Percentiles rank a stretch among this genome's conserved stretches.
phyloP scores from a whole-genome alignment of 2,888 invertebrate species.

The Tridacna gigas region DNA sequence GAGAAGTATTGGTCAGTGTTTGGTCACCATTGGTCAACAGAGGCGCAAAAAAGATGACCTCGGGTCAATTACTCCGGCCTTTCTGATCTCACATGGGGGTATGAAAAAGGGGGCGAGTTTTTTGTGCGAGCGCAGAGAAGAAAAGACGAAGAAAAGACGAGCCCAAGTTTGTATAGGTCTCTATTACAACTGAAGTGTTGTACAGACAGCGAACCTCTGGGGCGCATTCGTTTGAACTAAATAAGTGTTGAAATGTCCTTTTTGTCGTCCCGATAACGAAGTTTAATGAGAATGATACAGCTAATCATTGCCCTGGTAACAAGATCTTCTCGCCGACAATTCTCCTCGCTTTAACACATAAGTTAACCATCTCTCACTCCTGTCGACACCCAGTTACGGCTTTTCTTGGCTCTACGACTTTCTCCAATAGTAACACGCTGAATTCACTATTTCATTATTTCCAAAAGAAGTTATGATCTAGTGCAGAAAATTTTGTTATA shows the following conservation, averaged over 20 bases:
- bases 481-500: too few relatives aligned
- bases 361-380: neutral
- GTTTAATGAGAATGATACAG: slow-evolving; percentile 64
- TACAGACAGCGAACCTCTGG: slow-evolving; percentile 23
- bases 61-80: slow-evolving; percentile 62
- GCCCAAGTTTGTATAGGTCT: slow-evolving; percentile 8
- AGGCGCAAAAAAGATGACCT: slow-evolving; percentile 53
- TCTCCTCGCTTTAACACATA: slow-evolving; percentile 44
- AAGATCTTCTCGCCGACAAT: slow-evolving; percentile 63
- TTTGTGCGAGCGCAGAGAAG: neutral
- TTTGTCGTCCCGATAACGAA: slow-evolving; percentile 52
- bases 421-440: neutral
- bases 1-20: slow-evolving; percentile 53
- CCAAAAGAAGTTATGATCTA: too few relatives aligned
- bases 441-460: too few relatives aligned
- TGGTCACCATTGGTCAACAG: slow-evolving; percentile 63
- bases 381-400: neutral
- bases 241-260: slow-evolving; percentile 54
- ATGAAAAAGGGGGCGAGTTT: slow-evolving; percentile 4
- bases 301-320: slow-evolving; percentile 64
- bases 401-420: neutral
- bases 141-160: neutral
- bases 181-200: slow-evolving; percentile 14
- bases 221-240: slow-evolving; percentile 52
- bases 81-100: slow-evolving; percentile 62